Evolutionary conservation across 1,140 invertebrate species (phyloP).

Genomic region (Pseudomyrmex pallidus): DNA sequence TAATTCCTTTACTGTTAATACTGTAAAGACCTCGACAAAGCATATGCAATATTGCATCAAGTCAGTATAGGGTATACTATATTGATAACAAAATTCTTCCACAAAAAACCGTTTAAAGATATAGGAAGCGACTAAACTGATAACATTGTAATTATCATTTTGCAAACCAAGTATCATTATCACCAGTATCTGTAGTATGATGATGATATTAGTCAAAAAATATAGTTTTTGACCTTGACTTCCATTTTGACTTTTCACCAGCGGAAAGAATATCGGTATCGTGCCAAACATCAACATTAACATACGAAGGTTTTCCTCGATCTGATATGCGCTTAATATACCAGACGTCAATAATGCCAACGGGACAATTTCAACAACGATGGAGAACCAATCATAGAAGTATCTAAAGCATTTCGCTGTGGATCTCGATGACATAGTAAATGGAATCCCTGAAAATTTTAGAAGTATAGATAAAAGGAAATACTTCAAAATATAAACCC

Average conservation of each 20-base stretch:
- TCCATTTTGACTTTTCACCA: conserved; percentile 72
- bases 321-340: conserved; percentile 75
- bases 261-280: conserved; percentile 77
- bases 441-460: conserved; percentile 75
- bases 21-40: conserved; percentile 81
- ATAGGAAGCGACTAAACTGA: conserved; percentile 81
- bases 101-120: conserved; percentile 78
- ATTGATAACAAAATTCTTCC: conserved; percentile 82
- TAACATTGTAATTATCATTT: conserved; percentile 75
- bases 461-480: neutral
- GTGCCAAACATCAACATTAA: conserved; percentile 74
- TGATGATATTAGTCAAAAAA: conserved; percentile 72
- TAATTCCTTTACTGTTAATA: conserved; percentile 77
- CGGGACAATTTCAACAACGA: conserved; percentile 78
- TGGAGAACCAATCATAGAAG: conserved; percentile 81
- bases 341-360: conserved; percentile 81
- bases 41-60: conserved; percentile 81
- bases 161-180: conserved; percentile 76
- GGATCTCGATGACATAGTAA: conserved; percentile 54
- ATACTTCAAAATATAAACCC: neutral
- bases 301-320: conserved; percentile 74
- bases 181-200: conserved; percentile 75
- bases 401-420: conserved; percentile 77
- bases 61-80: conserved; percentile 81
- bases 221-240: conserved; percentile 73